Percentiles rank a stretch among this genome's conserved stretches.
phyloP scores from a whole-genome alignment of 2,113 vertebrate species.

The pig (Sus scrofa) region DNA sequence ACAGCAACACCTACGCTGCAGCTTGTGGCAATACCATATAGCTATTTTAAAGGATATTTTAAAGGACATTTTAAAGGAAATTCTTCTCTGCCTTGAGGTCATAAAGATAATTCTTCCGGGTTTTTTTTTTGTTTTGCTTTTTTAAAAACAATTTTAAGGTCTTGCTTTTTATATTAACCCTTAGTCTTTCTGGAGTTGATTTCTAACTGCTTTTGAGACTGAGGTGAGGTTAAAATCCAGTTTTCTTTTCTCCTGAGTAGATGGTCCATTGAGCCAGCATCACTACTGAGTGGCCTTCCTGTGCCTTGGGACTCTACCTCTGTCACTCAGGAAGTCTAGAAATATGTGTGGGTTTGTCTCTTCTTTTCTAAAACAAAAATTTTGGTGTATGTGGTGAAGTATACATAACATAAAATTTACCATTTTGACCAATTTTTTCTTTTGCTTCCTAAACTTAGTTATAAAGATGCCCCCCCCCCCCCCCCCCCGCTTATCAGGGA shows the following conservation, averaged over 20 bases:
- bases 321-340: background rate
- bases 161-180: background rate
- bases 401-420: background rate
- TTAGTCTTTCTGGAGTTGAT: background rate
- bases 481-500: no score
- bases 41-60: background rate
- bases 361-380: background rate
- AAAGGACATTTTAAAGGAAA: background rate
- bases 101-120: background rate
- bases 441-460: no score
- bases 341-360: background rate
- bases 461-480: no score
- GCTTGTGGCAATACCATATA: background rate
- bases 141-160: background rate
- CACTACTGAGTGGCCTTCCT: background rate
- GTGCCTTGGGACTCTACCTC: background rate
- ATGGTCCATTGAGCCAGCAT: background rate
- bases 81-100: background rate
- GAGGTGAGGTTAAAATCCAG: background rate
- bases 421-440: background rate
- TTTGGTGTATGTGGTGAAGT: background rate
- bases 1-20: no score
- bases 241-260: background rate
- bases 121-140: background rate
- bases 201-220: background rate